Percentiles rank a stretch among this genome's conserved stretches.
These are phyloP conservation scores for Aphidius ervi DNA, from an alignment of 1,140 invertebrate genomes.

Conservation along the genomic window DNA sequence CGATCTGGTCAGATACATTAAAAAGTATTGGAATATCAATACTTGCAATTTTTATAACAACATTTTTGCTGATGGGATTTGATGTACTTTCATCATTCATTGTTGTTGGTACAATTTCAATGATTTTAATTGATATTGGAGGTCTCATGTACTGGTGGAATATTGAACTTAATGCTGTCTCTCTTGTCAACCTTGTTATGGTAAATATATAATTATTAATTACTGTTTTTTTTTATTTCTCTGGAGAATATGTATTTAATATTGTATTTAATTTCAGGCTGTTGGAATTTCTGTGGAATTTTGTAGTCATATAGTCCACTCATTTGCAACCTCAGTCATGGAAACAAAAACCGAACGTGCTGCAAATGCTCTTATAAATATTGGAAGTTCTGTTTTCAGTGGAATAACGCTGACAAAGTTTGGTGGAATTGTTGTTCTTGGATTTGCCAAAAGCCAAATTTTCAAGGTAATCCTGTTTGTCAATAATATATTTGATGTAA, in stretches of 20 bases:
- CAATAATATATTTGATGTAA: not conserved
- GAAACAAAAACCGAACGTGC: conserved; percentile 71
- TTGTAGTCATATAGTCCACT: conserved; percentile 93
- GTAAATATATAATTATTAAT: conserved; percentile 55
- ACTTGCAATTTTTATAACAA: conserved; percentile 88
- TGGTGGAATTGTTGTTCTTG: conserved; percentile 90
- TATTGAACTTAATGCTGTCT: conserved; percentile 94
- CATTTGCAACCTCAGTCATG: conserved; percentile 78
- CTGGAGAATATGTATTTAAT: not conserved
- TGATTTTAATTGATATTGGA: conserved; percentile 90
- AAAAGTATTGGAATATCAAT: conserved; percentile 85
- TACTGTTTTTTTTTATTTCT: not conserved
- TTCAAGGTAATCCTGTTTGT: conserved; percentile 62
- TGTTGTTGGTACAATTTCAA: conserved; percentile 85
- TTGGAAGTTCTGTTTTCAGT: conserved; percentile 95
- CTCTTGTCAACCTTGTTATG: conserved; percentile 98
- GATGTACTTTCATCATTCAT: conserved; percentile 86
- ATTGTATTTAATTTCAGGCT: conserved; percentile 59
- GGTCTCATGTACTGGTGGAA: conserved; percentile 97
- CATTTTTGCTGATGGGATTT: conserved; percentile 90
- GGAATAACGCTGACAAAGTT: conserved; percentile 98
- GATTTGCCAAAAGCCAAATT: conserved; percentile 94
- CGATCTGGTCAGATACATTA: conserved; percentile 89
- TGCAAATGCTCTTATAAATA: conserved; percentile 77
- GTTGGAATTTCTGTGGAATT: conserved; percentile 98